Evolutionary conservation across 2,797 vertebrate genomes (phyloP).

Genomic region (Acanthornis magna): DNA sequence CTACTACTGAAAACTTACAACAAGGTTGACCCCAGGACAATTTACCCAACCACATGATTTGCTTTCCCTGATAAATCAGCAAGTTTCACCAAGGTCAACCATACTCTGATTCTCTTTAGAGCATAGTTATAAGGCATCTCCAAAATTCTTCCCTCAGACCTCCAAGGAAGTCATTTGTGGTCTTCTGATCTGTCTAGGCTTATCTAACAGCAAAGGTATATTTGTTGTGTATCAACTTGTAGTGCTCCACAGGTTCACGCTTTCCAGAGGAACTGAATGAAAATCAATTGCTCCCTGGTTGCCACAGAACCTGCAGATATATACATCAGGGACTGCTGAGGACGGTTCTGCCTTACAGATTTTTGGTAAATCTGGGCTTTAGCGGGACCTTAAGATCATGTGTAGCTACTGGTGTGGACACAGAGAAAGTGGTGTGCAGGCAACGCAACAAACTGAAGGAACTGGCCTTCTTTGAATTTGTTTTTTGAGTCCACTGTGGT

Average conservation of each 20-base stretch:
- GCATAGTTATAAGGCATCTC: not conserved
- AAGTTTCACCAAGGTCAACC: not conserved
- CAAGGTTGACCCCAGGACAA: not conserved
- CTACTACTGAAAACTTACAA: not conserved
- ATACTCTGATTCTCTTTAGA: not conserved
- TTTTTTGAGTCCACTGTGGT: not conserved
- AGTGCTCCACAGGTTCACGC: rapidly evolving
- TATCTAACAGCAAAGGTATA: not conserved
- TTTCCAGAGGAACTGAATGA: not conserved
- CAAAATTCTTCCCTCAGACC: not conserved
- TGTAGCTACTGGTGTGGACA: not conserved
- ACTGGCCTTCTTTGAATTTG: not conserved
- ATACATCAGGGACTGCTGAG: not conserved
- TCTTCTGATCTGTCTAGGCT: not conserved
- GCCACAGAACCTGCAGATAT: not conserved
- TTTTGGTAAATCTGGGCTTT: not conserved
- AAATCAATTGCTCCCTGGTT: not conserved
- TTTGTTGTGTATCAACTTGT: not conserved
- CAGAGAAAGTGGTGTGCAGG: not conserved
- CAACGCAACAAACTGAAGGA: not conserved
- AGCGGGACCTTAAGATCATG: not conserved
- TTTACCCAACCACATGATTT: not conserved
- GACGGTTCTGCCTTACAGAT: not conserved
- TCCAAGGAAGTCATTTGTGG: not conserved
- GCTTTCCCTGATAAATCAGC: not conserved